These are phyloP conservation scores for Drosophila nigricruria DNA, from an alignment of 2,888 invertebrate genomes.

Conservation along the genomic window DNA sequence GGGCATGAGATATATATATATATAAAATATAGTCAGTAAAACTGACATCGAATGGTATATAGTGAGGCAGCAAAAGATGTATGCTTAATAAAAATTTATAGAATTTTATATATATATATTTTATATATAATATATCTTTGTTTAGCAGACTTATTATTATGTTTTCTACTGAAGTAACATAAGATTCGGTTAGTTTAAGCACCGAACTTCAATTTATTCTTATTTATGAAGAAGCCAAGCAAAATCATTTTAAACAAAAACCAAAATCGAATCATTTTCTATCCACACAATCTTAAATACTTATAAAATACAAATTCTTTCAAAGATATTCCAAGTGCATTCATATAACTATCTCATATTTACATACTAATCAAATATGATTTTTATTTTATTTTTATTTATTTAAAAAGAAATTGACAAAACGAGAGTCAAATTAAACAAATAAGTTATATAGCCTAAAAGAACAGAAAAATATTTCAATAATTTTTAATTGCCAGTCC, in stretches of 20 bases:
- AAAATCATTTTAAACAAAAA: background rate
- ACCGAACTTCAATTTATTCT: background rate
- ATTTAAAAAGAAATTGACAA: no score
- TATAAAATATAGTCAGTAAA: conserved; percentile 4
- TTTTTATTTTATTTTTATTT: no score
- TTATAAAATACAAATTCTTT: no score
- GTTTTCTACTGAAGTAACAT: background rate
- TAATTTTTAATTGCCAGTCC: no score
- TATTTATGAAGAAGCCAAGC: background rate
- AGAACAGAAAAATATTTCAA: no score
- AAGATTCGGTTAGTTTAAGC: background rate
- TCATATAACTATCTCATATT: background rate
- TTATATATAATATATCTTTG: no score
- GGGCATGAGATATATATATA: background rate
- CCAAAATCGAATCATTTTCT: background rate
- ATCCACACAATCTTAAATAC: background rate
- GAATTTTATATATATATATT: no score
- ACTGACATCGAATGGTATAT: background rate
- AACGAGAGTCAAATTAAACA: no score
- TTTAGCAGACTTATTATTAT: background rate
- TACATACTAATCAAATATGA: background rate
- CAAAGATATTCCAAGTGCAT: no score
- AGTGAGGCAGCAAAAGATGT: background rate
- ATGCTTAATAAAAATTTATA: background rate
- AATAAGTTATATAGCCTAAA: no score